Evolutionary conservation across 2,797 vertebrate species (phyloP), one percentile per base, ranked within the genome.

Genomic region (Vespertilio murinus): DNA sequence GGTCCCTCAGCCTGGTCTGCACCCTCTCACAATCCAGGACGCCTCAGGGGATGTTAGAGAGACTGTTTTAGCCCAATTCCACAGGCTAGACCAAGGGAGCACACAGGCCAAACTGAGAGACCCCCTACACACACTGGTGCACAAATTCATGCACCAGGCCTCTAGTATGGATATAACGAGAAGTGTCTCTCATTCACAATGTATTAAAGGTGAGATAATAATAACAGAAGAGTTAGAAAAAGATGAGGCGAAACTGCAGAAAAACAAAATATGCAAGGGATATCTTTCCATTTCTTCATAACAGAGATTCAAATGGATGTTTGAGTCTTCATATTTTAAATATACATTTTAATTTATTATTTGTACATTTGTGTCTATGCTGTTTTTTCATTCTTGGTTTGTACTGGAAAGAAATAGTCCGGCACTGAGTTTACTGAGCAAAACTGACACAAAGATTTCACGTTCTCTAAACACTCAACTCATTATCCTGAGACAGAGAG

Each of bases 401-500:
- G 17, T 30, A n/a, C 28, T 65, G 7, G 77, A 92, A 90, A 75
- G 52, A 93, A 12, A 54, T 95, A 64, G 25, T 47, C 38, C 8
- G 8, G 38, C 1, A 59, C 10, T 11, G 18, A n/a, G 11, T 85
- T 92, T 69, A 65, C 71, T 17, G 18, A 80, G 52, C 9, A 81
- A 88, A 70, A 65, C 25, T 33, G 33, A 69, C 65, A 77, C 45
- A 65, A 87, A 88, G 56, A 73, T 13, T 75, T 84, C 49, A 85
- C 49, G 33, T 81, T 69, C 33, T 61, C 47, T 79, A 65, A 78
- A 42, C 87, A 71, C 83, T 47, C 69, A 92, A 86, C n/a, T 70
- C 81, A 35, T 87, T 93, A 73, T 71, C 33, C 45, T 92, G 52
- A 85, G 45, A 65, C 18, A 49, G 47, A 84, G 52, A 93, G 56